Base-by-base conservation (phyloP, 2,113 vertebrate genomes). In the Tauraco erythrolophus region DNA sequence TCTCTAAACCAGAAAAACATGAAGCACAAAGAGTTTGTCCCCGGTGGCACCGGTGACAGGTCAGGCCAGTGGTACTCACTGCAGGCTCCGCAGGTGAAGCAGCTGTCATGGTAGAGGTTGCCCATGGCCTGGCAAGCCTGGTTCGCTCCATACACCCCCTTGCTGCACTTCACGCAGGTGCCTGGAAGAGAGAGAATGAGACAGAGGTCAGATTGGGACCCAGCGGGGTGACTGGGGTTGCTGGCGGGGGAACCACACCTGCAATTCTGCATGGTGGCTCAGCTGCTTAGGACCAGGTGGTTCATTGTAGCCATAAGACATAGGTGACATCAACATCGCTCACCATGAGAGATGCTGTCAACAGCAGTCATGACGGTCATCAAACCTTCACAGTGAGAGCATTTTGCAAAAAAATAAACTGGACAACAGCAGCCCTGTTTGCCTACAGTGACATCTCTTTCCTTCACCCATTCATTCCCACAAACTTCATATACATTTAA, bases 91-190 rank as follows among this genome's bases (percentile, higher is more conserved):
- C 99, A 99, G 98, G 99, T 99, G 98, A 99, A 99, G 97, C 99
- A 99, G 93, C 98, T 96, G 3, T 99, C 99, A 0, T 99, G 99
- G 98, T 99, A 99, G 80, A 99, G 99, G 97, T 98, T 99, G 2
- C 99, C 99, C 99, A 99, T 99, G 50, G 99, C 99, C 95, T 99
- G 99, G 95, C 99, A 99, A 69, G 99, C 99, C 97, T 99, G 99
- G 96, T 97, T 98, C 23, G 99, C 99, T 96, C 99, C 99, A 41
- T 99, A 99, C 62, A 99, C 99, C 0, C 99, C 98, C 96, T 99
- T 99, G 98, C 91, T 99, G 98, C 99, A 99, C 91, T 99, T 99
- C 91, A 99, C 98, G 1, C 99, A 99, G 86, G 98, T 97, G 88
- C 99, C 99, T 99, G 96, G 23, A 97, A 98, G 62, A 88, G 35